Evolutionary conservation across 2,113 vertebrate genomes (phyloP).

Genomic region (Hippocampus barbouri): DNA sequence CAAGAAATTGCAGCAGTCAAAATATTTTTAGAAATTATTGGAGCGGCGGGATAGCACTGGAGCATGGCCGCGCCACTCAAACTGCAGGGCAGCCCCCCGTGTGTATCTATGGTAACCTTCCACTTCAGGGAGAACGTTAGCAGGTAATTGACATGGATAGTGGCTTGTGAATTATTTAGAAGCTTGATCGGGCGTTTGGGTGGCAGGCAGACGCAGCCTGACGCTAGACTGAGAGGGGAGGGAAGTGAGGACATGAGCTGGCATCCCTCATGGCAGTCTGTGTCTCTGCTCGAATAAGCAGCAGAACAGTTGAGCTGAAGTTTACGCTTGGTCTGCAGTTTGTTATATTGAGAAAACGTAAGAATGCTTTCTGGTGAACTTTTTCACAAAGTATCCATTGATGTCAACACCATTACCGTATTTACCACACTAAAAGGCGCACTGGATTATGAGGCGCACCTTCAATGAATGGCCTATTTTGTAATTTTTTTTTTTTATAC

Average conservation of each 20-base stretch:
- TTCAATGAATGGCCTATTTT: too few relatives aligned
- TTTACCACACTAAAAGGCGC: too few relatives aligned
- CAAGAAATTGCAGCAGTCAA: background rate
- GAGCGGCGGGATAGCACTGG: background rate
- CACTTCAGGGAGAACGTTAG: constrained; percentile 31
- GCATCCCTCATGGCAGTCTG: background rate
- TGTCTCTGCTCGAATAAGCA: background rate
- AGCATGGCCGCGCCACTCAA: constrained; percentile 11
- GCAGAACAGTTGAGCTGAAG: background rate
- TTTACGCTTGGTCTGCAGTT: background rate
- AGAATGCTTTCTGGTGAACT: background rate
- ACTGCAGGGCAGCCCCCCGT: constrained; percentile 14
- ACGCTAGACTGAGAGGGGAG: constrained; percentile 29
- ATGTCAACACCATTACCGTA: too few relatives aligned
- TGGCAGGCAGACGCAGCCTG: constrained; percentile 43
- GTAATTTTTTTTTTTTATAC: too few relatives aligned
- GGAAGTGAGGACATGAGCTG: background rate
- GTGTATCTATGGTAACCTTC: constrained; percentile 33
- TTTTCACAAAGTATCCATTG: background rate
- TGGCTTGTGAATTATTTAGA: constrained; percentile 61
- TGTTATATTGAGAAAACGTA: background rate
- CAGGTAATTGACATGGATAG: constrained; percentile 40
- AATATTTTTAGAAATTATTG: background rate
- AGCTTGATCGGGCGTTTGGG: constrained; percentile 38
- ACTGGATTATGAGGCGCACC: too few relatives aligned